These are phyloP conservation scores for Myripristis murdjan DNA, from an alignment of 2,797 vertebrate genomes.

Conservation along the genomic window DNA sequence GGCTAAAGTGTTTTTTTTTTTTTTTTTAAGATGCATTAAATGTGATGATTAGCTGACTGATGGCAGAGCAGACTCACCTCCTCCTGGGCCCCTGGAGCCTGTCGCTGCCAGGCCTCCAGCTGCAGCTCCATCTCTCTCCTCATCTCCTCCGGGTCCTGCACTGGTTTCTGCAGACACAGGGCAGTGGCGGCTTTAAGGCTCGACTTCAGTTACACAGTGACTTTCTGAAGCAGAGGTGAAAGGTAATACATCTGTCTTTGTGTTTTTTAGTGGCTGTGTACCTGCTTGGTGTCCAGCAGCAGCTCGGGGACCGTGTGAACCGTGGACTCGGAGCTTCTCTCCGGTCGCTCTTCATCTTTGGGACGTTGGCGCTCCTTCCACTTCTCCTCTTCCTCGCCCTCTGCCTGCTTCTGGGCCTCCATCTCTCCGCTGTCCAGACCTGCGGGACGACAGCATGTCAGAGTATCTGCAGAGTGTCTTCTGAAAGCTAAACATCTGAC, in stretches of 20 bases:
- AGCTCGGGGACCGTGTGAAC: conserved; percentile 92
- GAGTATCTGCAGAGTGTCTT: not conserved
- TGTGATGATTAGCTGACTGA: too few relatives aligned
- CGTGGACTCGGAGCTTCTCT: conserved; percentile 89
- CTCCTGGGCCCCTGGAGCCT: conserved; percentile 85
- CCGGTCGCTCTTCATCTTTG: conserved; percentile 77
- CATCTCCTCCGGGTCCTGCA: conserved; percentile 89
- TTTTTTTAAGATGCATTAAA: too few relatives aligned
- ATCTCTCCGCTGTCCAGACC: conserved; percentile 85
- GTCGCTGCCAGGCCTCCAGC: conserved; percentile 91
- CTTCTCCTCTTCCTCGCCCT: conserved; percentile 75
- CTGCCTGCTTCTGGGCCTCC: conserved; percentile 81
- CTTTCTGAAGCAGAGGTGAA: too few relatives aligned
- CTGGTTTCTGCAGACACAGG: conserved; percentile 75
- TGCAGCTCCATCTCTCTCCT: conserved; percentile 94
- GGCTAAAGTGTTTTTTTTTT: too few relatives aligned
- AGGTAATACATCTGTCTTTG: not conserved
- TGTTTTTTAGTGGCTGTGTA: conserved; percentile 23
- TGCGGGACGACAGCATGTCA: conserved; percentile 47
- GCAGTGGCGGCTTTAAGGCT: too few relatives aligned
- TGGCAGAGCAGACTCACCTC: conserved; percentile 84
- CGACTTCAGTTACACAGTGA: too few relatives aligned
- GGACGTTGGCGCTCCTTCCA: conserved; percentile 48
- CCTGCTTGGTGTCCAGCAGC: conserved; percentile 81
- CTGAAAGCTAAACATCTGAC: not conserved